Evolutionary conservation across 1,140 invertebrate genomes (phyloP), one percentile per base, ranked within the genome.

Genomic region (Hyposmocoma kahamanoa): DNA sequence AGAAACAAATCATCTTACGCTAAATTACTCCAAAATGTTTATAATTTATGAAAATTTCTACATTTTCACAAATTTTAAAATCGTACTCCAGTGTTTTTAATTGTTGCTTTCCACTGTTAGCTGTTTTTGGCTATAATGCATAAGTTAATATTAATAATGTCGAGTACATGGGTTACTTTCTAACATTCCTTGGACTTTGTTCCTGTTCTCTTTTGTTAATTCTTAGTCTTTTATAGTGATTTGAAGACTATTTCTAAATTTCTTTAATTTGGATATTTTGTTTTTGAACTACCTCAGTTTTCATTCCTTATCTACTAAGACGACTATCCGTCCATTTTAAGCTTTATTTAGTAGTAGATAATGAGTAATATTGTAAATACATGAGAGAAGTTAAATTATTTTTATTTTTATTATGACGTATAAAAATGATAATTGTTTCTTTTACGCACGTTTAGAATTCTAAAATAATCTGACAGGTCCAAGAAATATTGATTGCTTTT

Each of bases 291-390:
- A 74, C 71, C 71, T 77, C 70, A 77, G 42, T 30, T 56, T 38
- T 55, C 46, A 62, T 65, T 56, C 56, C 22, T 62, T 51, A 18
- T 47, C 20, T 38, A 47, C n/a, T 30, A 30, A 49, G 24, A 30
- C 36, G 19, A 41, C 19, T 50, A n/a, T 75, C 68, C 68, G 67
- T 81, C 68, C 72, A 59, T 48, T 59, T 9, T 44, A 60, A 72
- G 72, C 70, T 76, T 76, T 76, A 76, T 61, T 65, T 76, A 76
- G 62, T 56, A 42, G 48, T 64, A 68, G 56, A 44, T 71, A 65
- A 13, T 26, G 38, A 36, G 11, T 68, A 67, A 42, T 50, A n/a
- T 17, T 66, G 53, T 75, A 67, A 62, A 66, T 73, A 49, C 36
- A 62, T 42, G n/a, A n/a, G n/a, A 36, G 13, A n/a, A 36, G 49